Evolutionary conservation across 2,888 invertebrate species (phyloP), one percentile per base, ranked within the genome.

Genomic region (Yponomeuta cagnagella): DNA sequence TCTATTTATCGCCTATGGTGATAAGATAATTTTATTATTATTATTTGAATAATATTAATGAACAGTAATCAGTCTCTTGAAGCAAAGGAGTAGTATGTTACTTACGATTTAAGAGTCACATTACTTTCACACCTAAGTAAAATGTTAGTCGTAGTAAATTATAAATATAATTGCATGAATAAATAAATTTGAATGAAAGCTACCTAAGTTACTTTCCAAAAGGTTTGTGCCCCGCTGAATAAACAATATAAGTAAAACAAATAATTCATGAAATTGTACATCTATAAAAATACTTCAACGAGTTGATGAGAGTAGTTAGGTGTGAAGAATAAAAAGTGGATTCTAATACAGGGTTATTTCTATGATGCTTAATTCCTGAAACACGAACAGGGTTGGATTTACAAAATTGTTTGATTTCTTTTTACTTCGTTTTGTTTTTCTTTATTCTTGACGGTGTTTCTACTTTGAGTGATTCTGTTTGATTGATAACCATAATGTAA

Each of bases 161-260:
- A 52, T 10, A 9, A 52, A 52, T 52, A 12, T 52, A 52, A 37
- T 37, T 37, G 37, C 5, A 43, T 43, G 8, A 5, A 43, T 43
- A 43, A 43, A 43, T 43, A 43, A 5, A 43, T 2, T 63, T 23
- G 23, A 63, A 63, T 63, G 63, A 63, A 58, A 58, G 15, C 52
- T 58, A 15, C 52, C 52, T 15, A 12, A 15, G 12, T 10, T 5
- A 10, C n/a, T 71, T 72, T 72, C 72, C 73, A 72, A 74, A 76
- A 77, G 71, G 73, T 80, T 82, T 81, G 81, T 80, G 77, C 78
- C 75, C 72, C 15, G 15, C 37, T 66, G 76, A 76, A 77, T 74
- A 75, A 75, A 80, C 74, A 75, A 75, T 5, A 33, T 33, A 33
- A 33, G 33, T 33, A 33, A 33, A 33, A 1, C 33, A 5, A 76